Conservation (phyloP, 2,113 vertebrate species). For the Ammodytes dubius region DNA sequence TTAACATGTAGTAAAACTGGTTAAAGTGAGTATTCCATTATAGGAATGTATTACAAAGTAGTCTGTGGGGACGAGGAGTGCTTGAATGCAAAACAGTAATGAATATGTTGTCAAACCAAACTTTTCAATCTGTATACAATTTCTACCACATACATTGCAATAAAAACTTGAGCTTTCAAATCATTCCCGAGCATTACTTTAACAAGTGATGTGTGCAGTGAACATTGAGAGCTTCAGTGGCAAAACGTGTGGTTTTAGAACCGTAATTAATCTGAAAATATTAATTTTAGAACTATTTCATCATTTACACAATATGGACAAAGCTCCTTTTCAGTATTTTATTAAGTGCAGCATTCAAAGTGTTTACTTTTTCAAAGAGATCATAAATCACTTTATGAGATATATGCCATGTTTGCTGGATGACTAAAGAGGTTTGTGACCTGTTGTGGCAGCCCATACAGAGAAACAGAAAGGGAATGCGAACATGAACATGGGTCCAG, state of each 20-base stretch:
- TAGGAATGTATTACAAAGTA: background rate
- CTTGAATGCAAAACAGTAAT: background rate
- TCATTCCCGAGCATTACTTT: background rate
- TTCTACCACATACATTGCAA: no score
- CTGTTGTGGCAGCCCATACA: background rate
- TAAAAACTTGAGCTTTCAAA: background rate
- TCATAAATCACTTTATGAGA: background rate
- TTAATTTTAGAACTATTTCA: background rate
- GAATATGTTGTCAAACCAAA: background rate
- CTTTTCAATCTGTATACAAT: background rate
- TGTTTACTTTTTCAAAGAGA: background rate
- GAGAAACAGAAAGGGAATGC: background rate
- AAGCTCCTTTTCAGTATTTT: background rate
- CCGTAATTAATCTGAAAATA: background rate
- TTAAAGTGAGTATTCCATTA: background rate
- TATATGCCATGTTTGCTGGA: background rate
- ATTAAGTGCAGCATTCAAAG: background rate
- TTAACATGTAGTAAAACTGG: background rate
- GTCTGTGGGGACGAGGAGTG: background rate
- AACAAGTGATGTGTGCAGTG: background rate
- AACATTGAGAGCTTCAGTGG: background rate
- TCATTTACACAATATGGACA: background rate
- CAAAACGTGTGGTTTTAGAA: background rate
- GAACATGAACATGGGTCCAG: background rate
- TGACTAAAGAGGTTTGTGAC: background rate